Conservation (phyloP, 2,113 vertebrate species). For the Galemys pyrenaicus region DNA sequence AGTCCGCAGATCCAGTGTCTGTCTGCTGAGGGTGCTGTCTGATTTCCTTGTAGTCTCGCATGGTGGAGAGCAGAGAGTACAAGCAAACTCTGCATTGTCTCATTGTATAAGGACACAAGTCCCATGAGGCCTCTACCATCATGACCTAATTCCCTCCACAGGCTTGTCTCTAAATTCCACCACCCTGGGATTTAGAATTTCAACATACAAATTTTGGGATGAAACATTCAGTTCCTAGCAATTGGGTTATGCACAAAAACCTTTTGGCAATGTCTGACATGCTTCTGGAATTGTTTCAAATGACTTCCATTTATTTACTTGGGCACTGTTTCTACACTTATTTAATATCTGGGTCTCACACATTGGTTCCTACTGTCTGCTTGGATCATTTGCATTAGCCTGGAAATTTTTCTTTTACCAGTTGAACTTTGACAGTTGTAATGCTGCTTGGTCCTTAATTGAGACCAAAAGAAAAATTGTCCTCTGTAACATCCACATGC, state of each 20-base stretch:
- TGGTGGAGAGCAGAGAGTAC: not conserved
- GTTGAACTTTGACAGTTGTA: not conserved
- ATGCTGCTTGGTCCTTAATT: not conserved
- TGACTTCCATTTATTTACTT: not conserved
- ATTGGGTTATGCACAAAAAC: not conserved
- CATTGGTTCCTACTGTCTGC: not conserved
- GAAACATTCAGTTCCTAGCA: not conserved
- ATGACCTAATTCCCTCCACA: not conserved
- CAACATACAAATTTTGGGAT: not conserved
- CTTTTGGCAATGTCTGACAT: not conserved
- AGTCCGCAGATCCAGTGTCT: not conserved
- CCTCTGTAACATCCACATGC: not conserved
- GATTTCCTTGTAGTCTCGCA: not conserved
- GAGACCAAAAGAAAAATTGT: not conserved
- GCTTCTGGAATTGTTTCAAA: not conserved
- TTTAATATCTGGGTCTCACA: not conserved
- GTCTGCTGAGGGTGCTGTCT: not conserved
- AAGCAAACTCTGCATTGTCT: not conserved
- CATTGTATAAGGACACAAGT: not conserved
- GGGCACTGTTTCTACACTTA: not conserved
- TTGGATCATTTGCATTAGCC: not conserved
- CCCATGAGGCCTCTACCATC: not conserved
- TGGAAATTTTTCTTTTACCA: not conserved
- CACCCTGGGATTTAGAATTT: not conserved
- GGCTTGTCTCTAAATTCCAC: not conserved